Base-by-base conservation (phyloP, 1,140 invertebrate species). In the Luehdorfia chinensis region DNA sequence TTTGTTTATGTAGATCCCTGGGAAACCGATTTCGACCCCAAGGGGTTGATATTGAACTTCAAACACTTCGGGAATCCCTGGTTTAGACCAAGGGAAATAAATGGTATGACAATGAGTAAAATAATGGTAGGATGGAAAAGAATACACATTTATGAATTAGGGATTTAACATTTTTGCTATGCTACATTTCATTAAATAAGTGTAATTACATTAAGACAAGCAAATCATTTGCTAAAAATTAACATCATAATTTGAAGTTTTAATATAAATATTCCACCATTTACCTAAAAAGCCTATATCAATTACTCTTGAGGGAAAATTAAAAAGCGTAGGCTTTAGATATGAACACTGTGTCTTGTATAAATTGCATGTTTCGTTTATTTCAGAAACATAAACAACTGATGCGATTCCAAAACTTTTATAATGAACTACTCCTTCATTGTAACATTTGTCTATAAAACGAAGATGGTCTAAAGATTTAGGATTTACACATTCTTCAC, bases 241-340 rank as follows among this genome's bases (percentile, higher is more conserved):
- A 5, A 95, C 79, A 88, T 96, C 94, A 88, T 91, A 96, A 77
- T 95, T 91, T 33, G 77, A 86, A 90, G 94, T 94, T 72, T 91
- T 91, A 55, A 90, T 88, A 31, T 89, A 88, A 14, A 94, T 78
- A 44, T 92, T 87, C 90, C 92, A 92, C 92, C 93, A 96, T 46
- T 87, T 88, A 46, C 93, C 91, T 68, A 93, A 87, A 59, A 95
- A 89, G 3, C 95, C 95, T 49, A 96, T 72, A 75, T 97, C 95
- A 15, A 95, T 75, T 50, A 95, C 90, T 59, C 91, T 88, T 57
- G 91, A 66, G 48, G 90, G 67, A 64, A 93, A 90, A 19, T 87
- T 90, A 3, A 89, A 41, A 55, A 88, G 90, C 58, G 80, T 66
- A 2, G 93, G 91, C 68, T 91, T 87, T 14, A 94, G 80, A 63